Evolutionary conservation across 2,888 invertebrate species (phyloP).

Genomic region (Lepidocyrtoides sp.): DNA sequence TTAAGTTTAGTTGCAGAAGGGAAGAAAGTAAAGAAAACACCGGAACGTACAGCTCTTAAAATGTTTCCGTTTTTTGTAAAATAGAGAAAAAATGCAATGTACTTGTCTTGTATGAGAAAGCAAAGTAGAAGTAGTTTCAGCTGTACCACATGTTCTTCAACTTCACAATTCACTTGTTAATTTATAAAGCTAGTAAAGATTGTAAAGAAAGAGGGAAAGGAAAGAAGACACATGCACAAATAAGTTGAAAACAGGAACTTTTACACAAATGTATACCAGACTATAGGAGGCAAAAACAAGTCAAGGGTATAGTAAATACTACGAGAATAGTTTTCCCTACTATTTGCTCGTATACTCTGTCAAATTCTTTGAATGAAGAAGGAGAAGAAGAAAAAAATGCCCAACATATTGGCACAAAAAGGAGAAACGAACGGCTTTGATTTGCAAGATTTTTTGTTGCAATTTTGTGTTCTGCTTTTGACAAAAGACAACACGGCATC

Average conservation of each 20-base stretch:
- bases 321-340: not conserved
- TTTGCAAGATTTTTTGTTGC: not conserved
- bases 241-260: not conserved
- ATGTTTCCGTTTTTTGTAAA: constrained; percentile 71
- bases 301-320: too few relatives aligned
- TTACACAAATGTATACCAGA: too few relatives aligned
- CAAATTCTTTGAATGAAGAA: not conserved
- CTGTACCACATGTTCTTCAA: constrained; percentile 9
- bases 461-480: not conserved
- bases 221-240: not conserved
- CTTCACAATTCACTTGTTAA: constrained; percentile 22
- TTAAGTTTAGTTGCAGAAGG: not conserved
- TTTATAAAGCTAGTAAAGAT: constrained; percentile 6
- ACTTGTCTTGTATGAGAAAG: not conserved
- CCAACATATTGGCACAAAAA: not conserved
- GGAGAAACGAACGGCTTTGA: not conserved
- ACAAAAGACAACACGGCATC: not conserved
- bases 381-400: not conserved
- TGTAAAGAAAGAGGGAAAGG: not conserved
- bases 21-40: constrained; percentile 63
- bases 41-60: constrained; percentile 78
- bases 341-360: not conserved
- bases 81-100: constrained; percentile 11
- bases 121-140: not conserved
- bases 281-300: too few relatives aligned